Percentiles rank a stretch among this genome's conserved stretches.
These are phyloP conservation scores for Moxostoma hubbsi DNA, from an alignment of 2,797 vertebrate species.

Conservation along the genomic window DNA sequence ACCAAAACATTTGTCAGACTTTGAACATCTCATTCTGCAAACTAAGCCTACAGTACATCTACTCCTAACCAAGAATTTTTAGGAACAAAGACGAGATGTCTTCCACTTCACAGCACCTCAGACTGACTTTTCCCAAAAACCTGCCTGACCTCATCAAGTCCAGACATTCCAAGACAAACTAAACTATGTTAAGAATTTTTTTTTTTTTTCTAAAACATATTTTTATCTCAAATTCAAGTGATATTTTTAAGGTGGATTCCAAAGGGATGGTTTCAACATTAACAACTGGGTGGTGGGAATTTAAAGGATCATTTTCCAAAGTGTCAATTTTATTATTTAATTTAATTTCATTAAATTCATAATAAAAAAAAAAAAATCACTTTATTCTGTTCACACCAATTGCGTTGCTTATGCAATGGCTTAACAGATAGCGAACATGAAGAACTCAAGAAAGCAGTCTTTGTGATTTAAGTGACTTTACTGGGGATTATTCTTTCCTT, in stretches of 20 bases:
- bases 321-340: conserved; percentile 31
- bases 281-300: conserved; percentile 58
- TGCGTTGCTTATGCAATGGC: no score
- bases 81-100: neutral
- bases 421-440: no score
- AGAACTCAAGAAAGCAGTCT: no score
- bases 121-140: conserved; percentile 26
- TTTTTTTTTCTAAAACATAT: conserved; percentile 54
- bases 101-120: conserved; percentile 32
- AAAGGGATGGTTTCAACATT: conserved; percentile 40
- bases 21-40: conserved; percentile 27
- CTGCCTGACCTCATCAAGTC: conserved; percentile 34
- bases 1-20: neutral
- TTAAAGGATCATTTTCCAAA: conserved; percentile 66
- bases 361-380: no score
- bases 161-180: conserved; percentile 44
- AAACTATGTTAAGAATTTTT: conserved; percentile 29
- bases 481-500: no score
- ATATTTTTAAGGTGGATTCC: conserved; percentile 50
- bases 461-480: no score
- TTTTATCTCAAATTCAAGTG: conserved; percentile 56
- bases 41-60: conserved; percentile 15
- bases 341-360: conserved; percentile 53
- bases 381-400: no score
- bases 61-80: neutral